phyloP scores from a whole-genome alignment of 2,888 invertebrate genomes.

The Cataglyphis cursor region DNA sequence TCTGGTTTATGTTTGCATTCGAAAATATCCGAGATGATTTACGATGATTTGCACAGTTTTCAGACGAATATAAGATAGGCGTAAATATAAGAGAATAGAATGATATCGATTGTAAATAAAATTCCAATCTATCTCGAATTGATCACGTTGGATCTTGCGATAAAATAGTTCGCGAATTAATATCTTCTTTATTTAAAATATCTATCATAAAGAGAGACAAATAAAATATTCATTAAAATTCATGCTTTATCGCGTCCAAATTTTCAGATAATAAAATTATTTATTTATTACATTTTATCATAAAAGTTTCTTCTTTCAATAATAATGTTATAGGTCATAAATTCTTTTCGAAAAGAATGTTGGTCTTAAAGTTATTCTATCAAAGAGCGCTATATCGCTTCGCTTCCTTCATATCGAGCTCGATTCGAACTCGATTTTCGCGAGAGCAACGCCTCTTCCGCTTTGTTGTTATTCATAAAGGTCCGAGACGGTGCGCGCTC shows the following conservation, averaged over 20 bases:
- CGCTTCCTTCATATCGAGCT: background rate
- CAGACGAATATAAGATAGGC: background rate
- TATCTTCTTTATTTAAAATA: background rate
- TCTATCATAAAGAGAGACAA: background rate
- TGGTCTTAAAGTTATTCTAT: background rate
- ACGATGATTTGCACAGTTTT: background rate
- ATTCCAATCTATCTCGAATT: background rate
- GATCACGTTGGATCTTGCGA: background rate
- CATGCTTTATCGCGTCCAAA: too few species aligned
- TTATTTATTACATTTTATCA: background rate
- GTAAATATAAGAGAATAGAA: background rate
- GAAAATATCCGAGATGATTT: background rate
- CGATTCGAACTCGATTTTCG: constrained; percentile 21
- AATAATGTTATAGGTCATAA: background rate
- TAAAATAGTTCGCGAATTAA: background rate
- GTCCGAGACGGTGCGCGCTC: constrained; percentile 62
- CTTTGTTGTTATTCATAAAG: constrained; percentile 50
- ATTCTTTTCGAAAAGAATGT: background rate
- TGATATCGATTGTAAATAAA: background rate
- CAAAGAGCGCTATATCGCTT: background rate
- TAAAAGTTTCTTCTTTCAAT: background rate
- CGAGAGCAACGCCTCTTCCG: constrained; percentile 17
- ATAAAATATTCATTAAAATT: too few species aligned
- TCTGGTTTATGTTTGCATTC: background rate
- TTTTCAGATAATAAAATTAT: background rate